Evolutionary conservation across 2,888 invertebrate species (phyloP).

Genomic region (Rhamphomyia laevipes): DNA sequence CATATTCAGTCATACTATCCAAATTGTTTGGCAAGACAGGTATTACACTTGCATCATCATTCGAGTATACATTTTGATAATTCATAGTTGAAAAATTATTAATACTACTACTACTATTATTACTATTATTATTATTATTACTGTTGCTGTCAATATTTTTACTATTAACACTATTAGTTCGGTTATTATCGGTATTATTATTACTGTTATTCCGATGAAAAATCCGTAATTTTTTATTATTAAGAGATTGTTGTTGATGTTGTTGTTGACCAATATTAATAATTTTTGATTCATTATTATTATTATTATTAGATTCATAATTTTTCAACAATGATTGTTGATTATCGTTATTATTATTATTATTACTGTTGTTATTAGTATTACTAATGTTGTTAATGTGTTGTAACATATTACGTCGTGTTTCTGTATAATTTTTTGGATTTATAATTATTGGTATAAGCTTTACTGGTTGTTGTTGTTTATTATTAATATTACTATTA

Average conservation of each 20-base stretch:
- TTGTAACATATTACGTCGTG: background rate
- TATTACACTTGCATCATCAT: constrained; percentile 20
- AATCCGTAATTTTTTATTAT: background rate
- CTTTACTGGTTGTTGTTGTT: no score
- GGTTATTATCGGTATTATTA: background rate
- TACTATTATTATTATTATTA: constrained; percentile 9
- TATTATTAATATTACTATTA: no score
- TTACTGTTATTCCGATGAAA: background rate
- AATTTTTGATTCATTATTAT: background rate
- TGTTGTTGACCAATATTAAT: constrained; percentile 4
- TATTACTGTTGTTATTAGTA: no score
- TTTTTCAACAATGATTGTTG: no score
- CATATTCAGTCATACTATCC: constrained; percentile 21
- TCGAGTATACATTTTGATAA: constrained; percentile 18
- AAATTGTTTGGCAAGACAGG: constrained; percentile 19
- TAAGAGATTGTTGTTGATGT: constrained; percentile 5
- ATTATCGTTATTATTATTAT: no score
- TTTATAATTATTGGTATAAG: no score
- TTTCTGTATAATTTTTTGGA: no score
- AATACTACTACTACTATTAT: constrained; percentile 6
- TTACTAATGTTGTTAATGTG: no score
- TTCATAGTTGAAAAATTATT: constrained; percentile 2
- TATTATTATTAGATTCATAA: no score
- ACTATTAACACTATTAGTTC: constrained; percentile 1
- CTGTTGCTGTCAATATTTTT: constrained; percentile 4